A percentile compares a stretch with the other conserved stretches of the same genome.
Conservation (phyloP, 1,140 invertebrate genomes). For the Cepaea nemoralis region DNA sequence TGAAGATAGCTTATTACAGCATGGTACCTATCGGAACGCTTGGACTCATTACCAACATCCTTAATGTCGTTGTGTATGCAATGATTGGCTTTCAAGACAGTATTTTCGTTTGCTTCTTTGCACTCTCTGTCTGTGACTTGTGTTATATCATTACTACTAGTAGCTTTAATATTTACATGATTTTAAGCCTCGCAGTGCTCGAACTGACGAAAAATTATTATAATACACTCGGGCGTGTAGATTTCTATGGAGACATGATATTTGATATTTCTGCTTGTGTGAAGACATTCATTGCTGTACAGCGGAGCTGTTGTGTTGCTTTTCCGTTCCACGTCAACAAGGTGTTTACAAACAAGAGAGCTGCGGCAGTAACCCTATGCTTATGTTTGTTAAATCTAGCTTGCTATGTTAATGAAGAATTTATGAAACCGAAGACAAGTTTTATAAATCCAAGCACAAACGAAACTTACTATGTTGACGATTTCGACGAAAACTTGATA, state of each 20-base stretch:
- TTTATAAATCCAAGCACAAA: not conserved
- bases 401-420: not conserved
- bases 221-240: not conserved
- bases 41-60: not conserved
- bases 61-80: not conserved
- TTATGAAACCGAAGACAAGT: not conserved
- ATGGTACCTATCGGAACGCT: not conserved
- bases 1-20: too few species aligned
- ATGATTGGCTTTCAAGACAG: not conserved
- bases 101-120: not conserved
- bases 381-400: not conserved
- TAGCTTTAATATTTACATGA: not conserved
- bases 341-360: not conserved
- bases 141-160: not conserved
- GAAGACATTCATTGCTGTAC: not conserved
- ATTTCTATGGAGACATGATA: not conserved
- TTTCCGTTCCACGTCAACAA: not conserved
- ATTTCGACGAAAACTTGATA: too few species aligned
- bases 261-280: not conserved
- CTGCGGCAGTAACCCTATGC: not conserved
- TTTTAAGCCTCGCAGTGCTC: not conserved
- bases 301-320: not conserved
- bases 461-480: not conserved
- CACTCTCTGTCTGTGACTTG: not conserved
- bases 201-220: not conserved